phyloP scores from a whole-genome alignment of 2,797 vertebrate genomes.

The Pseudocheirus occidentalis region DNA sequence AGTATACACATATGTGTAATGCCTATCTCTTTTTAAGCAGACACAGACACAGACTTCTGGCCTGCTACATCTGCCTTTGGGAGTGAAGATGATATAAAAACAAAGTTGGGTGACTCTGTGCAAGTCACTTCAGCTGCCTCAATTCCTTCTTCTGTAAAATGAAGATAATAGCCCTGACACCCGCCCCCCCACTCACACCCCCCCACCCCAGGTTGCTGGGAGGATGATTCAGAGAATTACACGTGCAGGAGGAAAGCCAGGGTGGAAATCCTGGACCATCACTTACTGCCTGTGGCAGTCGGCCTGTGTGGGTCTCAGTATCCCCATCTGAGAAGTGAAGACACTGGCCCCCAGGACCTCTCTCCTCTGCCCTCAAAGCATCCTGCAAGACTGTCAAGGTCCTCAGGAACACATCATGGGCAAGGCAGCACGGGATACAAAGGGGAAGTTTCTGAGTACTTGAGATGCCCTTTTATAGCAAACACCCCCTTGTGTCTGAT shows the following conservation, averaged over 20 bases:
- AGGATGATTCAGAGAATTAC: neutral
- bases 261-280: neutral
- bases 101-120: neutral
- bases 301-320: neutral
- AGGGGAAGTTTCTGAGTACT: neutral
- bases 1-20: neutral
- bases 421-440: neutral
- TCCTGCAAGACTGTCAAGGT: neutral
- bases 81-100: neutral
- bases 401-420: neutral
- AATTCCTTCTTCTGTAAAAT: neutral
- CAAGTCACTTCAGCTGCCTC: neutral
- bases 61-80: neutral
- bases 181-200: fast-evolving
- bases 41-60: neutral
- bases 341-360: neutral
- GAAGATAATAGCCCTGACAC: neutral
- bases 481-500: neutral
- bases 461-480: neutral
- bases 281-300: neutral
- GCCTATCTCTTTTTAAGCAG: neutral
- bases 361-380: neutral
- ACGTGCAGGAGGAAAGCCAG: neutral
- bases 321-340: neutral
- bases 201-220: neutral